Conservation (phyloP, 2,797 vertebrate genomes). For the Hipposideros larvatus region DNA sequence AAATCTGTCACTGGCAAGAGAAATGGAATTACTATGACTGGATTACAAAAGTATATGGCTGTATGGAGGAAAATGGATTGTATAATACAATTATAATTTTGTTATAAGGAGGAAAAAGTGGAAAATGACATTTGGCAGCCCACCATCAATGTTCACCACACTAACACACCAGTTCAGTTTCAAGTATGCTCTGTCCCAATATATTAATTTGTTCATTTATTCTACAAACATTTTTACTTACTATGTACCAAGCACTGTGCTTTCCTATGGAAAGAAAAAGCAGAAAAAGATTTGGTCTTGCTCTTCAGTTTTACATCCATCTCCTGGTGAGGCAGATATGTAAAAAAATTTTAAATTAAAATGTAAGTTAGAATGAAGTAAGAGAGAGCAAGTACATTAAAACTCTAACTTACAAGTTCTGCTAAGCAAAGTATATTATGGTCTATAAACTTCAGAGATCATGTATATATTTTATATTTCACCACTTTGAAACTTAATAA, state of each 20-base stretch:
- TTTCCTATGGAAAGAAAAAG: conserved; percentile 40
- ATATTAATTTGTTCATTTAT: conserved; percentile 3
- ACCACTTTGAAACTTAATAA: conserved; percentile 27
- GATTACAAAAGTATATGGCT: neutral
- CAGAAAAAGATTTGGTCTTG: neutral
- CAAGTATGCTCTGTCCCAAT: neutral
- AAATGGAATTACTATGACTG: conserved; percentile 20
- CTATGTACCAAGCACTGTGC: neutral
- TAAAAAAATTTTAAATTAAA: neutral
- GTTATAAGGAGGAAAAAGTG: neutral
- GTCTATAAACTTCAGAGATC: neutral
- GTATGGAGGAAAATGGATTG: neutral
- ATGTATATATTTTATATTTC: conserved; percentile 16
- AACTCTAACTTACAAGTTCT: neutral
- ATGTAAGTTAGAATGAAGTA: neutral
- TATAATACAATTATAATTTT: conserved; percentile 35
- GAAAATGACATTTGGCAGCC: neutral
- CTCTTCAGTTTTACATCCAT: neutral
- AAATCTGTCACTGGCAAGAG: conserved; percentile 25
- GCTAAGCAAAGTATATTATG: neutral
- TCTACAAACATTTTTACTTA: neutral
- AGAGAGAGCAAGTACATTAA: neutral
- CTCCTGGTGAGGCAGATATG: neutral
- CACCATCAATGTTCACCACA: neutral
- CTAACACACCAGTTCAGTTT: conserved; percentile 8